Evolutionary conservation across 2,797 vertebrate species (phyloP).

Genomic region (Bradypus variegatus): DNA sequence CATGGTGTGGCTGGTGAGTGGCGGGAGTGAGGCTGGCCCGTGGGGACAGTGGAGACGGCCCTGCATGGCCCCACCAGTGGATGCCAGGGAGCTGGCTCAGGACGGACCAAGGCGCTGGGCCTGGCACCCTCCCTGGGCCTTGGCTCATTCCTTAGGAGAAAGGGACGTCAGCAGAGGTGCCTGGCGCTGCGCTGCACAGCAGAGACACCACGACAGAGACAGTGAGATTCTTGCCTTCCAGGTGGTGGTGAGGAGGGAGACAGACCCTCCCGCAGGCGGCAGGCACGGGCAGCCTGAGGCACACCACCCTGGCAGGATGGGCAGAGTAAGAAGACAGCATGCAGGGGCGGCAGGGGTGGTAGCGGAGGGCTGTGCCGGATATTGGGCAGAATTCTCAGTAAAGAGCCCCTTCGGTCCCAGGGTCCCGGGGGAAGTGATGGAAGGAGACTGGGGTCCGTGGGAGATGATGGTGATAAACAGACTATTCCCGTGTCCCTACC

Average conservation of each 20-base stretch:
- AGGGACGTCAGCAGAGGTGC: no score
- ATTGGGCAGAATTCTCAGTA: background rate
- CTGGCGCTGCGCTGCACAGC: rapidly evolving
- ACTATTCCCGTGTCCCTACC: background rate
- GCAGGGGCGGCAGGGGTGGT: background rate
- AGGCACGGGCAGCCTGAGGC: background rate
- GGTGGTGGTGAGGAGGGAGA: background rate
- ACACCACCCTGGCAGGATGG: rapidly evolving
- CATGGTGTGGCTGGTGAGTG: conserved; percentile 98
- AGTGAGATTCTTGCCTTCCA: rapidly evolving
- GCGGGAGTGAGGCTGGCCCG: rapidly evolving
- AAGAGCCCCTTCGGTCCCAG: background rate
- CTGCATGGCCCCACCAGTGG: no score
- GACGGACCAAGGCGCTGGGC: background rate
- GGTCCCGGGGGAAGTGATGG: background rate
- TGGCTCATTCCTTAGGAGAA: background rate
- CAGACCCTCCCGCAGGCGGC: background rate
- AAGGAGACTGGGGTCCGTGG: background rate
- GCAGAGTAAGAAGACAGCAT: background rate
- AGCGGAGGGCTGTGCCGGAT: background rate
- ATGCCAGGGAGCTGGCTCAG: background rate
- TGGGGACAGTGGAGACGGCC: background rate
- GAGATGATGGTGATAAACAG: background rate
- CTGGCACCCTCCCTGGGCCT: background rate
- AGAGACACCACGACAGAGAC: rapidly evolving